A percentile compares a stretch with the other conserved stretches of the same genome.
These are phyloP conservation scores for Eristalinus sepulchralis DNA, from an alignment of 2,888 invertebrate species.

Conservation along the genomic window DNA sequence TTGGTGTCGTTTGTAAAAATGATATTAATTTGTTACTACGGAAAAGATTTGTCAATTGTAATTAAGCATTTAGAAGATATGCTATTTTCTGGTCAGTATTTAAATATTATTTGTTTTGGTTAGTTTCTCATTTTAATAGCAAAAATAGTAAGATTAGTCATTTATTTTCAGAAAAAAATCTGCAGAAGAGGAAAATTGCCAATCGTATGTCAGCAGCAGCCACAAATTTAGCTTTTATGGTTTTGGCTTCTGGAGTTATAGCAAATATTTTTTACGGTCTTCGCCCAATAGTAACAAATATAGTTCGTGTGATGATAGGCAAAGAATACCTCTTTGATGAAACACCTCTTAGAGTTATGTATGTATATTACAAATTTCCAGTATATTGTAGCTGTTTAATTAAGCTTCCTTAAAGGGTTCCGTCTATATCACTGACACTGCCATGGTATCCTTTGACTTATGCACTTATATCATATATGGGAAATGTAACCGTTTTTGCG, in stretches of 20 bases:
- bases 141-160: neutral
- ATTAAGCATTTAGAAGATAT: conserved; percentile 6
- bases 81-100: conserved; percentile 26
- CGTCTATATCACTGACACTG: conserved; percentile 8
- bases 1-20: conserved; percentile 44
- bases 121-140: neutral
- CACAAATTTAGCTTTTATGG: conserved; percentile 27
- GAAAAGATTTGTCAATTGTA: conserved; percentile 22
- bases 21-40: conserved; percentile 38
- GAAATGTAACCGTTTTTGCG: conserved; percentile 7
- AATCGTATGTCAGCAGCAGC: conserved; percentile 9
- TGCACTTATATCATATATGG: conserved; percentile 26
- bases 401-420: conserved; percentile 12
- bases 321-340: conserved; percentile 29
- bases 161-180: conserved; percentile 17
- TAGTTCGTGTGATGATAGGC: conserved; percentile 12
- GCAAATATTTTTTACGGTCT: conserved; percentile 30
- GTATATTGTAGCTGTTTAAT: no score
- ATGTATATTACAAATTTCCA: no score
- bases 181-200: neutral
- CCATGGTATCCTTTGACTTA: conserved; percentile 60
- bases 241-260: neutral
- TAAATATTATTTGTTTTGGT: no score
- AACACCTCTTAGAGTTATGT: conserved; percentile 48
- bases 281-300: conserved; percentile 30